Conservation (phyloP, 2,113 vertebrate genomes). For the Erythrocebus patas region DNA sequence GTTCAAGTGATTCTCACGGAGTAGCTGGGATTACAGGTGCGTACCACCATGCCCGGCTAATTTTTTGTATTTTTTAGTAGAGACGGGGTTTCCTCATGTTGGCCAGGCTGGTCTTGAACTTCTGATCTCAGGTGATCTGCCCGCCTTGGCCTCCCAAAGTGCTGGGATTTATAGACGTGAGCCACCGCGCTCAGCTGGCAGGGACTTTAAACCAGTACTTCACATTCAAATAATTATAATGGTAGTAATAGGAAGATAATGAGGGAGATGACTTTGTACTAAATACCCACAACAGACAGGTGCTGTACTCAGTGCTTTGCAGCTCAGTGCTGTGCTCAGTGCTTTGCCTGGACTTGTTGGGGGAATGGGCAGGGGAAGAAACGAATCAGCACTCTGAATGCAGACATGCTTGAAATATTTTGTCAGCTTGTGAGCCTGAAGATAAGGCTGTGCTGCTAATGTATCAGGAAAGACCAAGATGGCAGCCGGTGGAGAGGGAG, state of each 20-base stretch:
- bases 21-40: too few species aligned
- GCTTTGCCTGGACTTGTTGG: neutral
- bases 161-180: too few species aligned
- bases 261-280: neutral
- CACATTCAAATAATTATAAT: neutral
- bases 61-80: too few species aligned
- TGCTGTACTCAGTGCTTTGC: neutral
- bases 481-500: fast-evolving
- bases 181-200: too few species aligned
- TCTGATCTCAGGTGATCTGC: too few species aligned
- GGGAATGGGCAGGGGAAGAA: neutral
- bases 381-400: neutral
- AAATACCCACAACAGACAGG: neutral
- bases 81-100: too few species aligned
- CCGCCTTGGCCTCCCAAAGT: too few species aligned
- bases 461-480: neutral
- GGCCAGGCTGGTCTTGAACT: too few species aligned
- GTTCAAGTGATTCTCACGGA: too few species aligned
- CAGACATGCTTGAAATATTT: neutral
- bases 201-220: neutral
- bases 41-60: too few species aligned
- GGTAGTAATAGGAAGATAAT: neutral
- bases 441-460: neutral
- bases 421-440: neutral
- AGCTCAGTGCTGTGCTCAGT: neutral